These are phyloP conservation scores for Sander lucioperca DNA, from an alignment of 2,113 vertebrate genomes.

Conservation along the genomic window DNA sequence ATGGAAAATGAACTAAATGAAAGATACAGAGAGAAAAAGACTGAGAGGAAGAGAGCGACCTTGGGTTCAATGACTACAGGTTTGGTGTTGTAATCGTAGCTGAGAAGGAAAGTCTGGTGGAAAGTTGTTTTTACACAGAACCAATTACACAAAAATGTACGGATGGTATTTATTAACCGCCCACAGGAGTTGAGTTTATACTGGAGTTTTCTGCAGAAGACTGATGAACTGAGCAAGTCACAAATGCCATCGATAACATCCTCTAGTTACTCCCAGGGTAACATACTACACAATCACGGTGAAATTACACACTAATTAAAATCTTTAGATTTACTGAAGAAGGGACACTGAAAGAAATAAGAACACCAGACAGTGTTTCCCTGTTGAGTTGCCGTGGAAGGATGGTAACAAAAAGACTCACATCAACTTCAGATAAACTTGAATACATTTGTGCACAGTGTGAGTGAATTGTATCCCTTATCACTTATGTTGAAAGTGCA, in stretches of 20 bases:
- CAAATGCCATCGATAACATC: neutral
- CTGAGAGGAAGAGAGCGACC: neutral
- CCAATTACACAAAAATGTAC: constrained; percentile 49
- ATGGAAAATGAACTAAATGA: constrained; percentile 52
- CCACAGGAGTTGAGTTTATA: neutral
- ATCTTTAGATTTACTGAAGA: neutral
- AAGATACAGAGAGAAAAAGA: neutral
- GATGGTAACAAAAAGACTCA: neutral
- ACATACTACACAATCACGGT: neutral
- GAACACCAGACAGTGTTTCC: no score
- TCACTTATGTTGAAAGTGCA: no score
- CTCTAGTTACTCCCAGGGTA: neutral
- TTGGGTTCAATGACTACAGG: constrained; percentile 18
- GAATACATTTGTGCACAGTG: no score
- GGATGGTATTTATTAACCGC: constrained; percentile 38
- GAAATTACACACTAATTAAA: neutral
- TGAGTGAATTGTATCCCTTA: neutral
- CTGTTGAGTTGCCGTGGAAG: neutral
- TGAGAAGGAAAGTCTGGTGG: constrained; percentile 33
- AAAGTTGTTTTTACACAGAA: constrained; percentile 38
- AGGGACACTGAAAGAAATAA: no score
- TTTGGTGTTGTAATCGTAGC: constrained; percentile 35
- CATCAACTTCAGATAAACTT: no score
- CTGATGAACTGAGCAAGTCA: neutral
- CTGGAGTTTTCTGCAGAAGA: neutral